Percentiles rank a stretch among this genome's conserved stretches.
Evolutionary conservation across 2,113 vertebrate species (phyloP).

Genomic region (Anoura caudifer): DNA sequence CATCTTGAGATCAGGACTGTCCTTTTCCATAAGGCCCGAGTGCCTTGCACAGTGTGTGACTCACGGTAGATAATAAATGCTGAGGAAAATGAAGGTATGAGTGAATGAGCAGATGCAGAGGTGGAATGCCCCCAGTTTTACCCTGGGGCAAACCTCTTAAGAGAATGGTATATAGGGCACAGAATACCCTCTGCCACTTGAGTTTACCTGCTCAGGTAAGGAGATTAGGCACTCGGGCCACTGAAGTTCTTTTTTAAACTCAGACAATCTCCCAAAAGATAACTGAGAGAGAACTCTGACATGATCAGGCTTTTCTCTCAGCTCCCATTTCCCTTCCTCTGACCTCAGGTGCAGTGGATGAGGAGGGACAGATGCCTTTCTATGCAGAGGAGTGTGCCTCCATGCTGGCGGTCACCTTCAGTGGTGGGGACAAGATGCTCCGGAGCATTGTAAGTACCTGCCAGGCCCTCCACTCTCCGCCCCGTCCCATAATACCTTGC

Average conservation of each 20-base stretch:
- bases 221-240: too few species aligned
- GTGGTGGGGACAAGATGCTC: slow-evolving; percentile 89
- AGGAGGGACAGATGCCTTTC: slow-evolving; percentile 93
- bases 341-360: slow-evolving; percentile 92
- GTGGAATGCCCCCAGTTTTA: not conserved
- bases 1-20: not conserved
- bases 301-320: not conserved
- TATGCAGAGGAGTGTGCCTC: slow-evolving; percentile 97
- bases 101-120: not conserved
- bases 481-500: not conserved
- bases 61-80: not conserved
- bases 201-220: not conserved
- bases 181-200: not conserved
- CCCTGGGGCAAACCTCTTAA: not conserved
- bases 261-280: too few species aligned
- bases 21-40: not conserved
- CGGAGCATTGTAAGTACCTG: slow-evolving; percentile 92
- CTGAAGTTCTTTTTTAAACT: not conserved
- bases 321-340: not conserved
- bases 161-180: not conserved
- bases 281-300: not conserved
- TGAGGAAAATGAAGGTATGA: not conserved
- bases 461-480: rapidly evolving
- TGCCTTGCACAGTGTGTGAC: not conserved
- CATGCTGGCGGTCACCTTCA: slow-evolving; percentile 98